These are phyloP conservation scores for Rhopilema esculentum DNA, from an alignment of 30 jellyfish, hydroid and myxozoan genomes.

Conservation along the genomic window DNA sequence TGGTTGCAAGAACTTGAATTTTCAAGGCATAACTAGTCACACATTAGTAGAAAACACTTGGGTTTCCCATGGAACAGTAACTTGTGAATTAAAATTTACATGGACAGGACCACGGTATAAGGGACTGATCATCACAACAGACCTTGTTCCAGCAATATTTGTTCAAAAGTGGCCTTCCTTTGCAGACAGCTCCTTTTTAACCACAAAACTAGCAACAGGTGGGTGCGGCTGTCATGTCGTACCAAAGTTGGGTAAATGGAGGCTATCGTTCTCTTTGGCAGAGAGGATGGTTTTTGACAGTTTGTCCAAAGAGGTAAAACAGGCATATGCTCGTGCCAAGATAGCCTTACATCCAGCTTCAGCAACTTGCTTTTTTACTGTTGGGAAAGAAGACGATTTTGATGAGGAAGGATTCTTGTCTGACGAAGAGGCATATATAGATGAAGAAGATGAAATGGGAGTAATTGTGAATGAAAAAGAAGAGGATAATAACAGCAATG, in stretches of 20 bases:
- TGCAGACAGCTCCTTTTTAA: neutral
- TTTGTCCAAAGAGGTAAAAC: neutral
- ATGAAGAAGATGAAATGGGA: neutral
- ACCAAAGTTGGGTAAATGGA: conserved; percentile 16
- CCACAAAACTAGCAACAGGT: neutral
- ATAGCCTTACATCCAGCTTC: conserved; percentile 47
- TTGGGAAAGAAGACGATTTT: neutral
- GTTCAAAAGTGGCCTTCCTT: conserved; percentile 3
- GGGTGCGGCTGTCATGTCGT: conserved; percentile 42
- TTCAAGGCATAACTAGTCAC: conserved; percentile 10
- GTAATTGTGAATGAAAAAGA: neutral
- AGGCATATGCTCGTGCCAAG: conserved; percentile 37
- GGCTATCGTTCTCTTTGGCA: conserved; percentile 43
- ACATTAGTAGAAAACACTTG: neutral
- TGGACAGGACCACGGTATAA: conserved; percentile 50
- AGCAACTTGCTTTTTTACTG: conserved; percentile 10
- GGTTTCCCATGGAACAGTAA: conserved; percentile 20
- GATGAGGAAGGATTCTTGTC: neutral
- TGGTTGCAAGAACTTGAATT: neutral
- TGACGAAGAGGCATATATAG: neutral
- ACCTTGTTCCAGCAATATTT: conserved; percentile 38
- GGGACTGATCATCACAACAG: conserved; percentile 23
- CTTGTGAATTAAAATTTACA: conserved; percentile 30
- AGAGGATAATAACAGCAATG: neutral
- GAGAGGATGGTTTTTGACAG: conserved; percentile 21